These are phyloP conservation scores for Zonotrichia leucophrys DNA, from an alignment of 2,113 vertebrate genomes.

Conservation along the genomic window DNA sequence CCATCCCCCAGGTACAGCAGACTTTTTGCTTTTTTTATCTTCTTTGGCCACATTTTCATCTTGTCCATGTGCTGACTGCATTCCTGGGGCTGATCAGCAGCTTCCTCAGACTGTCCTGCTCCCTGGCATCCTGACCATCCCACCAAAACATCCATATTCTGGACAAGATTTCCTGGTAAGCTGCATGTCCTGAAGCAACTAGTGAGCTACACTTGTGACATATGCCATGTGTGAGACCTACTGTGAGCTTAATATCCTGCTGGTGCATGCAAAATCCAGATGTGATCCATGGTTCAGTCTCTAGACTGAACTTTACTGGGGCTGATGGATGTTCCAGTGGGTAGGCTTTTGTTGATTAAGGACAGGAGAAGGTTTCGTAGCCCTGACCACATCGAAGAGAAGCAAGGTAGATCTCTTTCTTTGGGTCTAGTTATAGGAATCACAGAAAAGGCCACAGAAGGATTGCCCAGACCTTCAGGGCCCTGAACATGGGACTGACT, in stretches of 20 bases:
- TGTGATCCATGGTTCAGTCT: not conserved
- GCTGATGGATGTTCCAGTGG: not conserved
- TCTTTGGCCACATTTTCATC: not conserved
- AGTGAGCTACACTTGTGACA: not conserved
- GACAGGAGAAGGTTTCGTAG: not conserved
- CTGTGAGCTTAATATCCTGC: not conserved
- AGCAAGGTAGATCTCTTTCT: not conserved
- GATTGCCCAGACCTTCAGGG: not conserved
- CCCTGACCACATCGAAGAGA: not conserved
- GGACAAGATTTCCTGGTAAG: not conserved
- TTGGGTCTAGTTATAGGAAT: not conserved
- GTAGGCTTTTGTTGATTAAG: not conserved
- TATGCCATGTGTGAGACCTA: not conserved
- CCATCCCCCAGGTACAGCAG: not conserved
- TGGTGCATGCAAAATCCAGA: not conserved
- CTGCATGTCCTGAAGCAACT: not conserved
- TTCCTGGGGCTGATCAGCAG: not conserved
- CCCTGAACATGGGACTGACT: not conserved
- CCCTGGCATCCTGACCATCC: not conserved
- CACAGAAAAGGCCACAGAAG: not conserved
- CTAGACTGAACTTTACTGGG: not conserved
- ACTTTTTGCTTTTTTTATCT: not conserved
- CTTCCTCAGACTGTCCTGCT: not conserved
- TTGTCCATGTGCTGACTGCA: not conserved
- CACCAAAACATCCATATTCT: not conserved